Evolutionary conservation across 2,888 invertebrate genomes (phyloP), one percentile per base, ranked within the genome.

Genomic region (Steinernema scapterisci): DNA sequence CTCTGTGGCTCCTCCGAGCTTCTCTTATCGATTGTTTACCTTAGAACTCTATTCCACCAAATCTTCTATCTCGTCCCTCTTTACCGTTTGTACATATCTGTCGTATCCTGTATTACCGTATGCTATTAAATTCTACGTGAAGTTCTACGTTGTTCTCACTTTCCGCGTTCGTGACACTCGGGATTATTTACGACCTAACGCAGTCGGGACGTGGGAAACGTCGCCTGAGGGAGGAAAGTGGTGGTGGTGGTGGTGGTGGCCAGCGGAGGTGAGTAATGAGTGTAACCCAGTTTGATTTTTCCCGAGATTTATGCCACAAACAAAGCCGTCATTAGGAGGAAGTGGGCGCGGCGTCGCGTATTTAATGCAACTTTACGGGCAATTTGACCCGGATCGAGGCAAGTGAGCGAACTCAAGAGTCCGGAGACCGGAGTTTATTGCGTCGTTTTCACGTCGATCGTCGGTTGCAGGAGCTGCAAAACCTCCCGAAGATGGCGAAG

Each of bases 291-390:
- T 48, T 48, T 48, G 48, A 13, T 16, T 48, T 48, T 48, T 54
- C 38, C n/a, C 25, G 54, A 54, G 54, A 54, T 54, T 54, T 54
- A 54, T 54, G 25, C 48, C 54, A 25, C 25, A 25, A 19, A 54
- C 25, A 54, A 54, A 54, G 21, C 54, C 13, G 54, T 19, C 48
- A 48, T 48, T 48, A 7, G 19, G 19, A 48, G 48, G 48, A 48
- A 48, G 16, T 48, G n/a, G 48, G 48, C 38, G 38, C 38, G 38
- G 38, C 38, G n/a, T n/a, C n/a, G 38, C 38, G 38, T 38, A 38
- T 38, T 38, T 38, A 38, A 38, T 38, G 38, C 38, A 38, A 38
- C 38, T 9, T 38, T 38, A 38, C 38, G 38, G 38, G 38, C 38
- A 38, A 9, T 38, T 38, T 38, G 38, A 38, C 38, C 38, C 38